Conservation (phyloP, 1,140 invertebrate species). For the Achroia grisella region DNA sequence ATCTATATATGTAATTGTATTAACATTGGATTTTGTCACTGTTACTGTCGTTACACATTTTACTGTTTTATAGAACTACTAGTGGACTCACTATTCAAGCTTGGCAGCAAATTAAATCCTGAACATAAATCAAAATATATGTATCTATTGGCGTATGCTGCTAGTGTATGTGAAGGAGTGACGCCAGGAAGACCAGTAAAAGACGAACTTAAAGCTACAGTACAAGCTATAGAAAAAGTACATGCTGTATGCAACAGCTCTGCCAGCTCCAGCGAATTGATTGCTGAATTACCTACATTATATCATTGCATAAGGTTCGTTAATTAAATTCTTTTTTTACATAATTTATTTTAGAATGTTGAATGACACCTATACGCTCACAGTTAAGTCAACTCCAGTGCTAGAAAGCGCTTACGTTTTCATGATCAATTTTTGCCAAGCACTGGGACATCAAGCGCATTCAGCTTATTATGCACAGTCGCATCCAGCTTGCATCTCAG, state of each 20-base stretch:
- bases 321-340: too few species aligned
- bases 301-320: constrained; percentile 88
- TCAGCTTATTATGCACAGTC: too few species aligned
- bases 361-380: too few species aligned
- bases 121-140: constrained; percentile 99
- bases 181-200: constrained; percentile 85
- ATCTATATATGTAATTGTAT: too few species aligned
- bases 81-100: constrained; percentile 94
- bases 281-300: constrained; percentile 90
- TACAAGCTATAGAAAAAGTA: constrained; percentile 94
- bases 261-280: constrained; percentile 93
- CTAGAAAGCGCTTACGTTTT: too few species aligned
- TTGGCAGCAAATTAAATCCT: constrained; percentile 93
- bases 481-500: too few species aligned
- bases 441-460: too few species aligned
- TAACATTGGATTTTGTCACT: too few species aligned
- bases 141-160: constrained; percentile 94
- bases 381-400: too few species aligned
- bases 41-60: too few species aligned
- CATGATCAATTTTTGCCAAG: too few species aligned
- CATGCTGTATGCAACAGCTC: constrained; percentile 92
- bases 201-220: constrained; percentile 93
- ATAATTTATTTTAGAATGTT: too few species aligned
- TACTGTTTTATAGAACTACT: constrained; percentile 85
- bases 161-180: constrained; percentile 88